Conservation (phyloP, 2,888 invertebrate species). For the Holacanthella duospinosa region DNA sequence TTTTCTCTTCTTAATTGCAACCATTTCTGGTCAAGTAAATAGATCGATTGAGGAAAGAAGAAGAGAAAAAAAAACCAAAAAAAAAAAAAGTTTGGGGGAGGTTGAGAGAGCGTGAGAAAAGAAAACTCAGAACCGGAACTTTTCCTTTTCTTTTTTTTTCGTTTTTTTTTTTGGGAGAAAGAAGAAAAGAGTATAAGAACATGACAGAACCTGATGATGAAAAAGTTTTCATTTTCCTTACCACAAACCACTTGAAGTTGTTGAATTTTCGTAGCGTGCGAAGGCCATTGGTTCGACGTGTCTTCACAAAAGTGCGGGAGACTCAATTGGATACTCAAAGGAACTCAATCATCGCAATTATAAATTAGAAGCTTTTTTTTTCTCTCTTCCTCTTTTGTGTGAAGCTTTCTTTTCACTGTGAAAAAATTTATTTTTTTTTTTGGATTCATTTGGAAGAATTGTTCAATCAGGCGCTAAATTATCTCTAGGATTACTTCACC, state of each 20-base stretch:
- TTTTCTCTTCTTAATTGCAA: conserved; percentile 4
- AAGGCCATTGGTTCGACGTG: not conserved
- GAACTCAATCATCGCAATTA: not conserved
- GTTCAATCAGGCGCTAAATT: not conserved
- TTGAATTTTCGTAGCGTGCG: not conserved
- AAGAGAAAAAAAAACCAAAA: too few species aligned
- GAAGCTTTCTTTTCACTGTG: not conserved
- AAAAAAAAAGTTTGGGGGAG: too few species aligned
- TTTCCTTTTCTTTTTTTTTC: too few species aligned
- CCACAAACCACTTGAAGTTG: not conserved
- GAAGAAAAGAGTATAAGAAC: not conserved
- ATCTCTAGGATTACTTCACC: too few species aligned
- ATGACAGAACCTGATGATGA: not conserved
- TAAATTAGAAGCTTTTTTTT: not conserved
- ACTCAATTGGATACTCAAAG: not conserved
- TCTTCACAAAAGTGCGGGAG: not conserved
- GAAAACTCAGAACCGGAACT: not conserved
- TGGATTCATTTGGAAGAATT: not conserved
- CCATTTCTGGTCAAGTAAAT: conserved; percentile 6
- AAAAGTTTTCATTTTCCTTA: not conserved
- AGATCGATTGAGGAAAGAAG: conserved; percentile 1
- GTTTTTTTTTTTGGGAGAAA: not conserved
- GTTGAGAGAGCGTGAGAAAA: not conserved
- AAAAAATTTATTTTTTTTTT: not conserved
- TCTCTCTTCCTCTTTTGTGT: not conserved